Conservation (phyloP, 2,888 invertebrate species). For the Acronicta leporina region DNA sequence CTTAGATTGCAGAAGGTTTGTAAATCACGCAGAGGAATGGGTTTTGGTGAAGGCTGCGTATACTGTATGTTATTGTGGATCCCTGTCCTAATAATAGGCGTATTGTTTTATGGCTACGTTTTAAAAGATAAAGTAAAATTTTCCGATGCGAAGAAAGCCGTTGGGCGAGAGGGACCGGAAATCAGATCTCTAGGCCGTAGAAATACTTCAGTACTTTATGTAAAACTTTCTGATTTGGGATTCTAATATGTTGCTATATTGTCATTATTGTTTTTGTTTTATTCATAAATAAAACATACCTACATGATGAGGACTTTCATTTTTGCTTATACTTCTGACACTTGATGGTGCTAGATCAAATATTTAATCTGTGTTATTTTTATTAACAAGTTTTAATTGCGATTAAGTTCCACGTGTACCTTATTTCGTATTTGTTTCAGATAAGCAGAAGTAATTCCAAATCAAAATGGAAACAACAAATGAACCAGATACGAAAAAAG, state of each 20-base stretch:
- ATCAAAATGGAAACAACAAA: constrained; percentile 50
- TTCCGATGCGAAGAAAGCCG: background rate
- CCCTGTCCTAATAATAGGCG: constrained; percentile 65
- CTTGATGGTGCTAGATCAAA: background rate
- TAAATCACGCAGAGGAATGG: constrained; percentile 56
- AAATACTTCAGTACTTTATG: constrained; percentile 48
- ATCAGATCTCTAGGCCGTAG: background rate
- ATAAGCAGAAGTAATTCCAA: constrained; percentile 28
- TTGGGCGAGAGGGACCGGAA: background rate
- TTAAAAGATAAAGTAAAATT: constrained; percentile 56
- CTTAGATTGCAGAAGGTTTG: constrained; percentile 1
- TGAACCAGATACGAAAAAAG: constrained; percentile 25
- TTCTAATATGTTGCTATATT: constrained; percentile 60
- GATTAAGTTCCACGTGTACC: constrained; percentile 10
- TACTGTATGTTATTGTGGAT: constrained; percentile 75
- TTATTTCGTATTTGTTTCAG: constrained; percentile 48
- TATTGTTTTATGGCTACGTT: constrained; percentile 67
- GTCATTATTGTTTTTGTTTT: constrained; percentile 3
- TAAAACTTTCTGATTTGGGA: constrained; percentile 74
- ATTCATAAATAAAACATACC: constrained; percentile 26
- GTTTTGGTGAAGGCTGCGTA: constrained; percentile 67
- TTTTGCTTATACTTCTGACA: constrained; percentile 9
- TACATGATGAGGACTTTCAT: background rate
- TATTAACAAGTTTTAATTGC: background rate
- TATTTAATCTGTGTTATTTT: background rate